A percentile compares a stretch with the other conserved stretches of the same genome.
Conservation (phyloP, 2,113 vertebrate genomes). For the Nymphicus hollandicus region DNA sequence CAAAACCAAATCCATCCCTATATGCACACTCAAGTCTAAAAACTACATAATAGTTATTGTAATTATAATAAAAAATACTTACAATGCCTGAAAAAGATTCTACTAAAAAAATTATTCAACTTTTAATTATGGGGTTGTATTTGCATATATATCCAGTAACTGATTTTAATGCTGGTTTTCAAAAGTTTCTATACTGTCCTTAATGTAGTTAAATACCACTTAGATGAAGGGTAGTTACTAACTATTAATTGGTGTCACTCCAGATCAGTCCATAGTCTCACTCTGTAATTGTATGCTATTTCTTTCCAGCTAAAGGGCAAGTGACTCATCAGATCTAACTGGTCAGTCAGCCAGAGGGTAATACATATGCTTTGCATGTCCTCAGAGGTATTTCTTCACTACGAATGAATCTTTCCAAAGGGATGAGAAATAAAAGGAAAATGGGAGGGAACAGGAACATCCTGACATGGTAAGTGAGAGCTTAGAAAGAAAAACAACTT, state of each 20-base stretch:
- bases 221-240: neutral
- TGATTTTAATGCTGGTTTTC: neutral
- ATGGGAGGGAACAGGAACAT: neutral
- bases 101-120: neutral
- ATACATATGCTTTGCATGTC: neutral
- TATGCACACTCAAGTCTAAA: neutral
- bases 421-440: neutral
- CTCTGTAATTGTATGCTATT: neutral
- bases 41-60: neutral
- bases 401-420: neutral
- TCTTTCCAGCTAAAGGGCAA: neutral
- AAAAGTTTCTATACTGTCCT: neutral
- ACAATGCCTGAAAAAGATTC: neutral
- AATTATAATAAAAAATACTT: neutral
- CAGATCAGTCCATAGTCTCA: neutral
- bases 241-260: neutral
- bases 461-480: neutral
- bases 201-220: neutral
- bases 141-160: neutral
- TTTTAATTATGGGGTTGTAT: neutral
- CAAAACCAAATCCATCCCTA: neutral
- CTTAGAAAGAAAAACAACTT: neutral
- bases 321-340: neutral
- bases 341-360: neutral
- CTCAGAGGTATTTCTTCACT: neutral